Percentiles rank a stretch among this genome's conserved stretches.
Conservation (phyloP, 2,888 invertebrate genomes). For the Drosophila incognita region DNA sequence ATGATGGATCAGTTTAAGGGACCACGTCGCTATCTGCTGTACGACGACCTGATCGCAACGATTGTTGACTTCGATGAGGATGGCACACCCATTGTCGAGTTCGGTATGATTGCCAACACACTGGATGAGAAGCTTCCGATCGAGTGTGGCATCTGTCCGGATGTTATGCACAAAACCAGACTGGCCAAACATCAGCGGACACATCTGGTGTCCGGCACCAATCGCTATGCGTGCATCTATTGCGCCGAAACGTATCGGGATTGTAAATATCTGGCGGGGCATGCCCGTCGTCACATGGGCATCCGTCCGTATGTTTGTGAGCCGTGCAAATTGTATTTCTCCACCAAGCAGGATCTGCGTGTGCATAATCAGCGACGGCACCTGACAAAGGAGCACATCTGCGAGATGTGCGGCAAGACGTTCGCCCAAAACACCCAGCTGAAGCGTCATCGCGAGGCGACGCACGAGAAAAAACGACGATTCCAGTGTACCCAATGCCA, state of each 20-base stretch:
- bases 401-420: constrained; percentile 81
- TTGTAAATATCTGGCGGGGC: constrained; percentile 81
- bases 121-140: constrained; percentile 76
- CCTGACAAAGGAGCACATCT: constrained; percentile 79
- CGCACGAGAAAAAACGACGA: constrained; percentile 81
- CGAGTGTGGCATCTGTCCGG: constrained; percentile 82
- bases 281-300: constrained; percentile 81
- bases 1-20: constrained; percentile 65
- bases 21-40: constrained; percentile 76
- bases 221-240: constrained; percentile 80
- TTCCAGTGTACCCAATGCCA: constrained; percentile 77
- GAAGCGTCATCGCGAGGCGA: constrained; percentile 81
- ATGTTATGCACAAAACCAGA: constrained; percentile 75
- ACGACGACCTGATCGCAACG: constrained; percentile 81
- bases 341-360: constrained; percentile 80
- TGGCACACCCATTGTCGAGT: constrained; percentile 71
- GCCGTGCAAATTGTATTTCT: constrained; percentile 79
- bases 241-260: constrained; percentile 80
- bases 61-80: constrained; percentile 74
- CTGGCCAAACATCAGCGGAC: constrained; percentile 75
- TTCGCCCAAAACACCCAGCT: constrained; percentile 82
- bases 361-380: constrained; percentile 82
- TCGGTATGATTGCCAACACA: constrained; percentile 67
- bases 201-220: constrained; percentile 74
- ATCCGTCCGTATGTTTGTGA: constrained; percentile 82